Evolutionary conservation across 1,140 invertebrate genomes (phyloP).

Genomic region (Proctacanthus coquilletti): DNA sequence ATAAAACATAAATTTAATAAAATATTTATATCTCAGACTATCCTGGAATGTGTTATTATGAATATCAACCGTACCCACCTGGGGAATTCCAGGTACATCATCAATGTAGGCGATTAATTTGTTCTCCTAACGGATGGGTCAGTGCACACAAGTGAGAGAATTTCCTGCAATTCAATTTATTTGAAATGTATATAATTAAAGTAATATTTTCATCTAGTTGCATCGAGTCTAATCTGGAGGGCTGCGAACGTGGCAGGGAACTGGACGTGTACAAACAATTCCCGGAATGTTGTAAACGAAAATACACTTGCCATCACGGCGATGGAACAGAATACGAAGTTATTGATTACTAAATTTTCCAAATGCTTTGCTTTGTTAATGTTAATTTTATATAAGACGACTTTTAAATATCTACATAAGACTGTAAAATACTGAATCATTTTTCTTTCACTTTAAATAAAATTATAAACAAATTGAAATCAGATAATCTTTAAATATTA

Average conservation of each 20-base stretch:
- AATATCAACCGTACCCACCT: background rate
- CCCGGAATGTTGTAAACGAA: background rate
- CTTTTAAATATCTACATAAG: too few relatives aligned
- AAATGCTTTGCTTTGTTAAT: too few relatives aligned
- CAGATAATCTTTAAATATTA: too few relatives aligned
- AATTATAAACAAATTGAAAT: too few relatives aligned
- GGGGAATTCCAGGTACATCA: background rate
- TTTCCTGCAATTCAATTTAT: background rate
- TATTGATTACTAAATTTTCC: too few relatives aligned
- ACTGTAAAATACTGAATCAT: too few relatives aligned
- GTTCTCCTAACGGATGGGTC: background rate
- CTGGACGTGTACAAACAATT: background rate
- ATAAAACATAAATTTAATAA: background rate
- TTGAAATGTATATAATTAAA: background rate
- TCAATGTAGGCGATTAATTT: background rate
- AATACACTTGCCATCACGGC: background rate
- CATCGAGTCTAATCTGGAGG: background rate
- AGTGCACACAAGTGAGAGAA: background rate
- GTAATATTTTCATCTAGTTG: background rate
- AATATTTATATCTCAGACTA: background rate
- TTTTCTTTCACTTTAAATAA: too few relatives aligned
- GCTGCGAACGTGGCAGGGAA: too few relatives aligned
- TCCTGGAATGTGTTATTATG: background rate
- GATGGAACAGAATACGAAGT: too few relatives aligned
- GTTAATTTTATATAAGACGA: too few relatives aligned